Conservation (phyloP, 1,140 invertebrate species). For the Drosophila obscura region DNA sequence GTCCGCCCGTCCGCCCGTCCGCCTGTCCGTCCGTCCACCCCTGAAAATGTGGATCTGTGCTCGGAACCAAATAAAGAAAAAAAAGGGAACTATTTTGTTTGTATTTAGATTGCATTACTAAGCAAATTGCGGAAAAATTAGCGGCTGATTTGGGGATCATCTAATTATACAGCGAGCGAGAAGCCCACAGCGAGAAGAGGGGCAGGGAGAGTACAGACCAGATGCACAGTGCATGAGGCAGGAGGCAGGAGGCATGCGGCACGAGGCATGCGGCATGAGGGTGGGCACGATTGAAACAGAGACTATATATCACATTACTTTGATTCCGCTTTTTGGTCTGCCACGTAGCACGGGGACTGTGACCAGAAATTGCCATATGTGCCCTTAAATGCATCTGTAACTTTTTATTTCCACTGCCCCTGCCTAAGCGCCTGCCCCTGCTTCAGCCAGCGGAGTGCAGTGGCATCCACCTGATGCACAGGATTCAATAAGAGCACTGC, state of each 20-base stretch:
- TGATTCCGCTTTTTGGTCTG: slow-evolving; percentile 46
- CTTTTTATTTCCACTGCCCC: slow-evolving; percentile 40
- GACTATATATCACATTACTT: slow-evolving; percentile 72
- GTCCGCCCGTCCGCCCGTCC: not conserved
- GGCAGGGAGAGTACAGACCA: slow-evolving; percentile 9
- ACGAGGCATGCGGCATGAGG: not conserved
- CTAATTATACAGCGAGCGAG: slow-evolving; percentile 76
- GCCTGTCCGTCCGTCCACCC: slow-evolving; percentile 24
- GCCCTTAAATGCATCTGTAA: slow-evolving; percentile 67
- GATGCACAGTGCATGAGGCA: slow-evolving; percentile 11
- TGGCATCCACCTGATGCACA: too few species aligned
- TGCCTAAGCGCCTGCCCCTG: too few species aligned
- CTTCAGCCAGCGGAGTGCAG: too few species aligned
- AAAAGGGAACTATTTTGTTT: slow-evolving; percentile 76
- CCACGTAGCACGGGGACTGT: slow-evolving; percentile 1
- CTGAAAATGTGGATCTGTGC: slow-evolving; percentile 6
- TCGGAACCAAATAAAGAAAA: slow-evolving; percentile 12
- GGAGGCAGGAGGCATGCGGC: too few species aligned
- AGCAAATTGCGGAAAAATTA: slow-evolving; percentile 84
- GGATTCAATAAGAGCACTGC: too few species aligned
- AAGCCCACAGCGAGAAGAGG: slow-evolving; percentile 26
- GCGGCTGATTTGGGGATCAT: slow-evolving; percentile 84
- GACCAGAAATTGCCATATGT: slow-evolving; percentile 48
- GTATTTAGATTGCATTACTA: slow-evolving; percentile 84
- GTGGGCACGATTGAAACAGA: too few species aligned